These are phyloP conservation scores for Pachyramphus minor DNA, from an alignment of 2,113 vertebrate species.

Conservation along the genomic window DNA sequence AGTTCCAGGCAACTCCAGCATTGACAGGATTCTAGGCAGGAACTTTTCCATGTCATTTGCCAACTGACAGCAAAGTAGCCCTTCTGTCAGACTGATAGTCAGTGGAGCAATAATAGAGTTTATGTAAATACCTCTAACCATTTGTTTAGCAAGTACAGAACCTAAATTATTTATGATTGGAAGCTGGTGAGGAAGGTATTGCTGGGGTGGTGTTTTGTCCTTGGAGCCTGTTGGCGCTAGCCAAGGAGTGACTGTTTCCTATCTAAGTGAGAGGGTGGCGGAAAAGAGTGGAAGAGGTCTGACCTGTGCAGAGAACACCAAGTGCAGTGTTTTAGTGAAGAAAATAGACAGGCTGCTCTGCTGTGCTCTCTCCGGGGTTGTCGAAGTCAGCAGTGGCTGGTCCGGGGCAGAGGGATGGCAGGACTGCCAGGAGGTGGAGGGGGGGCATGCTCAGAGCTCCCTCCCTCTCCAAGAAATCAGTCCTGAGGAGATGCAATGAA, in stretches of 20 bases:
- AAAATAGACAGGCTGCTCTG: rapidly evolving
- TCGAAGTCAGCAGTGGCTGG: not conserved
- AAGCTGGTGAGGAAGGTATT: constrained; percentile 28
- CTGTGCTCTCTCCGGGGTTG: rapidly evolving
- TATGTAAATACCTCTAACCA: not conserved
- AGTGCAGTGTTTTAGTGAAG: not conserved
- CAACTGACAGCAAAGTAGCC: not conserved
- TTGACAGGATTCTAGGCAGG: not conserved
- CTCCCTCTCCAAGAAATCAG: not conserved
- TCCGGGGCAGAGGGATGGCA: not conserved
- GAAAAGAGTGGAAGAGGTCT: not conserved
- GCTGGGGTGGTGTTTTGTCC: constrained; percentile 20
- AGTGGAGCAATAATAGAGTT: not conserved
- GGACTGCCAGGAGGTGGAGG: not conserved
- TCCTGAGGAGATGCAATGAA: not conserved
- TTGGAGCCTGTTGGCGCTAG: constrained; percentile 8
- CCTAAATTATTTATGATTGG: not conserved
- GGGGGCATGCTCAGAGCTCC: not conserved
- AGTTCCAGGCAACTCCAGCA: not conserved
- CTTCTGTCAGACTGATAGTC: not conserved
- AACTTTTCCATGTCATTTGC: not conserved
- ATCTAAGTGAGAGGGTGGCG: not conserved
- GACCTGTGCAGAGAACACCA: not conserved
- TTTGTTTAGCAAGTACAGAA: not conserved
- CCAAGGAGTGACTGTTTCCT: not conserved